Conservation (phyloP, 2,113 vertebrate genomes). For the Perccottus glenii region DNA sequence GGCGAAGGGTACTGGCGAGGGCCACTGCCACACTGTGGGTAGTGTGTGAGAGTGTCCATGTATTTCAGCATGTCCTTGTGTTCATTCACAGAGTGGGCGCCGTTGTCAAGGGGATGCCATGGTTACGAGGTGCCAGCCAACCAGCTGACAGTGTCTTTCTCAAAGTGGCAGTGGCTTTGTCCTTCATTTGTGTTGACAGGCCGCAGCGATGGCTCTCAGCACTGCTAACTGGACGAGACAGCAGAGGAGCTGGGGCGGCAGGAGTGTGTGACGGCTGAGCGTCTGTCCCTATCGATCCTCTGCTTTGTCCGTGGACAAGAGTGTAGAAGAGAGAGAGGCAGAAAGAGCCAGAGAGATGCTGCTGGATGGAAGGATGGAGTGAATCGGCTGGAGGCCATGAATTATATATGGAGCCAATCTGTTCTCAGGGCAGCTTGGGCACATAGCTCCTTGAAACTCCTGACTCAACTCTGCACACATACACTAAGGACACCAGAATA, state of each 20-base stretch:
- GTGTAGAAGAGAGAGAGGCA: constrained; percentile 35
- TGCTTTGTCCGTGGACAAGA: constrained; percentile 32
- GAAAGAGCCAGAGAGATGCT: constrained; percentile 45
- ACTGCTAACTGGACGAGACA: constrained; percentile 68
- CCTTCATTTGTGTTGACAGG: constrained; percentile 71
- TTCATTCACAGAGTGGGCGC: constrained; percentile 52
- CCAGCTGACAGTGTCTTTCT: constrained; percentile 65
- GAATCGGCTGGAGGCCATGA: constrained; percentile 80
- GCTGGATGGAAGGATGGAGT: constrained; percentile 69
- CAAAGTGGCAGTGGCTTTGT: constrained; percentile 65
- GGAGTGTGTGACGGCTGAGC: constrained; percentile 55
- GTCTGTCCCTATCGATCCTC: constrained; percentile 57
- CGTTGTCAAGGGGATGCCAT: constrained; percentile 77
- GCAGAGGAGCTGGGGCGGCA: constrained; percentile 46
- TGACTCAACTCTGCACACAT: constrained; percentile 61
- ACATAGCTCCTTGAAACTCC: constrained; percentile 68
- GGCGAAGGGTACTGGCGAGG: constrained; percentile 67
- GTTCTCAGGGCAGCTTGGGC: constrained; percentile 72
- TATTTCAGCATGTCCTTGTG: constrained; percentile 65
- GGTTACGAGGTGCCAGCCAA: constrained; percentile 79
- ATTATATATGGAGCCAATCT: constrained; percentile 84
- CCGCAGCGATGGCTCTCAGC: constrained; percentile 53
- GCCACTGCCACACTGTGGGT: constrained; percentile 53
- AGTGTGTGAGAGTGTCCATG: constrained; percentile 33
- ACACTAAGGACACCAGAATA: constrained; percentile 53